Percentiles rank a stretch among this genome's conserved stretches.
Evolutionary conservation across 2,888 invertebrate species (phyloP).

Genomic region (Pterostichus niger): DNA sequence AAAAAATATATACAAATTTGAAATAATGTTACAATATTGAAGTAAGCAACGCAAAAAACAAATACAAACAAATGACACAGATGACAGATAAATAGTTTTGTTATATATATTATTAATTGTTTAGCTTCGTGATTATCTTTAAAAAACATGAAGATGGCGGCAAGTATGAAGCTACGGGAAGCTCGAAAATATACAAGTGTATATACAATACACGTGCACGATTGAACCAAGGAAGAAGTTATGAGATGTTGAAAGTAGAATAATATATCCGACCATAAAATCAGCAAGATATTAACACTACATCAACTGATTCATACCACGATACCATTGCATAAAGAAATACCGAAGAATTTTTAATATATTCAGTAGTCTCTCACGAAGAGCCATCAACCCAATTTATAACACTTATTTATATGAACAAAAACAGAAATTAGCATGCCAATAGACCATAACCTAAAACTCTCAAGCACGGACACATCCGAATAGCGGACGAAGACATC

Average conservation of each 20-base stretch:
- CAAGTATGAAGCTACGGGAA: no score
- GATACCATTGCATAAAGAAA: constrained; percentile 40
- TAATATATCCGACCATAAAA: constrained; percentile 34
- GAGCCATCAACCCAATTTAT: constrained; percentile 28
- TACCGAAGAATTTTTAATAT: constrained; percentile 24
- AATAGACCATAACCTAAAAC: constrained; percentile 26
- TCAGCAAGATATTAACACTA: constrained; percentile 47
- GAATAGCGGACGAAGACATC: not conserved
- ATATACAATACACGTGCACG: no score
- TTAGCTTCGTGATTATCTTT: no score
- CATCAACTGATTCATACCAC: constrained; percentile 27
- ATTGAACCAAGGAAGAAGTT: not conserved
- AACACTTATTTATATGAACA: constrained; percentile 48
- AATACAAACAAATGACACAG: no score
- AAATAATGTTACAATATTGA: no score
- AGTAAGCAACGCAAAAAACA: no score
- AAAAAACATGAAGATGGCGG: no score
- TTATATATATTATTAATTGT: no score
- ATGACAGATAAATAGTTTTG: no score
- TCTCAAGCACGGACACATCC: not conserved
- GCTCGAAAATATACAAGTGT: no score
- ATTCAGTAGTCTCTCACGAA: constrained; percentile 55
- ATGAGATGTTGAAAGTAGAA: constrained; percentile 19
- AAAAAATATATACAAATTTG: no score
- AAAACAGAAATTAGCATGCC: constrained; percentile 45